These are phyloP conservation scores for Gymnarchus niloticus DNA, from an alignment of 2,113 vertebrate species.

Conservation along the genomic window DNA sequence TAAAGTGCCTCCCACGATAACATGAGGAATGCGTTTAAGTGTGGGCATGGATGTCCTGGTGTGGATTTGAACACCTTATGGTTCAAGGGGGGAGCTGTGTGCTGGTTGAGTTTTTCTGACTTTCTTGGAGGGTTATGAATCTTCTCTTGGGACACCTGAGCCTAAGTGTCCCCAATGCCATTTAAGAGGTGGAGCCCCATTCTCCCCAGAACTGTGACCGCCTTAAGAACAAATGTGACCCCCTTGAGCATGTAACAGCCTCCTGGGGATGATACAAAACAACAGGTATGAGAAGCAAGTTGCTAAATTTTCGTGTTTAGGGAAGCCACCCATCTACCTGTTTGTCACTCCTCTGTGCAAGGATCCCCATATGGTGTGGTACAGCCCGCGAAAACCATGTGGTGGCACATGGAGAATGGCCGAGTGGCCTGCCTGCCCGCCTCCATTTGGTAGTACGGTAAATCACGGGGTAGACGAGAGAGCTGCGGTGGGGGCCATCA, in stretches of 20 bases:
- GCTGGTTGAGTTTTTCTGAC: not conserved
- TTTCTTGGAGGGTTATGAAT: not conserved
- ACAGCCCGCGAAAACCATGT: too few relatives aligned
- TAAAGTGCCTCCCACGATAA: too few relatives aligned
- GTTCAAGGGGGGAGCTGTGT: not conserved
- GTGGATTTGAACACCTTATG: too few relatives aligned
- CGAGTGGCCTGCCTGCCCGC: not conserved
- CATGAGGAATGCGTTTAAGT: not conserved
- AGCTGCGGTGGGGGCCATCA: not conserved
- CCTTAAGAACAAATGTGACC: not conserved
- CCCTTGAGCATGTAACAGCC: not conserved
- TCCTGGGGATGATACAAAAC: not conserved
- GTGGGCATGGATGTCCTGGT: not conserved
- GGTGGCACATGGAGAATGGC: not conserved
- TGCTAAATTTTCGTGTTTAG: not conserved
- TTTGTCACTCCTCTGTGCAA: not conserved
- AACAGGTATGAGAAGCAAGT: not conserved
- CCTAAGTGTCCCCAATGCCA: not conserved
- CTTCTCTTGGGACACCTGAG: not conserved
- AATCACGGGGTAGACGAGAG: not conserved
- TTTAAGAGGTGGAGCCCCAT: not conserved
- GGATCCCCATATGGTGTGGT: not conserved
- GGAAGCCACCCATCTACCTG: not conserved
- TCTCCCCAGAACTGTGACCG: not conserved
- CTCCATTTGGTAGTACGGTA: not conserved